Percentiles rank a stretch among this genome's conserved stretches.
Conservation (phyloP, 2,113 vertebrate genomes). For the Nothobranchius kuhntae region DNA sequence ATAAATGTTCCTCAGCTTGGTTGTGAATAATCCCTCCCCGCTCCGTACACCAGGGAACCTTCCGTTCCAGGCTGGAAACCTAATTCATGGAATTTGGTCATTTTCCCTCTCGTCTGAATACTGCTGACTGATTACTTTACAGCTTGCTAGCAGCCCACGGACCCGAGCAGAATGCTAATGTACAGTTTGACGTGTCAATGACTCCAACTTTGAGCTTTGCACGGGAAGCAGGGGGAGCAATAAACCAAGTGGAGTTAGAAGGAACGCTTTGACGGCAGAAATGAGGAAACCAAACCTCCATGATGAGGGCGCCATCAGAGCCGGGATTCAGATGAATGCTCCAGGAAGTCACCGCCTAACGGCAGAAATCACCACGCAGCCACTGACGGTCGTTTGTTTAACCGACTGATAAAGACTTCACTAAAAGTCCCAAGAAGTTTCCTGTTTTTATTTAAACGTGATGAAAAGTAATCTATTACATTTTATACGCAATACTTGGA, state of each 20-base stretch:
- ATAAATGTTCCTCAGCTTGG: slow-evolving; percentile 41
- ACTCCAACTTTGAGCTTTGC: slow-evolving; percentile 38
- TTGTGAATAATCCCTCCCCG: slow-evolving; percentile 26
- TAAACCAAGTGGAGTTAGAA: slow-evolving; percentile 42
- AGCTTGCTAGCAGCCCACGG: slow-evolving; percentile 33
- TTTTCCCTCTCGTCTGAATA: slow-evolving; percentile 36
- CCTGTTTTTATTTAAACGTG: too few relatives aligned
- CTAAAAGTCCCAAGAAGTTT: too few relatives aligned
- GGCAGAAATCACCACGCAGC: neutral
- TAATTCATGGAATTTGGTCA: slow-evolving; percentile 45
- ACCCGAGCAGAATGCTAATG: slow-evolving; percentile 43
- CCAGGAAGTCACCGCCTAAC: slow-evolving; percentile 15
- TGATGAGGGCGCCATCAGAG: neutral
- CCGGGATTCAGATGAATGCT: slow-evolving; percentile 1
- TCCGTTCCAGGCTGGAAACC: slow-evolving; percentile 53
- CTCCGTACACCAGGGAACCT: slow-evolving; percentile 33
- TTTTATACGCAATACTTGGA: too few relatives aligned
- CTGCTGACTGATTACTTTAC: slow-evolving; percentile 56
- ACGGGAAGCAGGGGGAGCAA: slow-evolving; percentile 36
- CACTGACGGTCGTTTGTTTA: slow-evolving; percentile 3
- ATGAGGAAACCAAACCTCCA: slow-evolving; percentile 2
- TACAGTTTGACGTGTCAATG: slow-evolving; percentile 35
- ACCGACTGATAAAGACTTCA: too few relatives aligned
- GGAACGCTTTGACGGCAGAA: slow-evolving; percentile 12
- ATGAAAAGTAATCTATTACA: too few relatives aligned